phyloP scores from a whole-genome alignment of 2,888 invertebrate species.

The Keiferia lycopersicella region DNA sequence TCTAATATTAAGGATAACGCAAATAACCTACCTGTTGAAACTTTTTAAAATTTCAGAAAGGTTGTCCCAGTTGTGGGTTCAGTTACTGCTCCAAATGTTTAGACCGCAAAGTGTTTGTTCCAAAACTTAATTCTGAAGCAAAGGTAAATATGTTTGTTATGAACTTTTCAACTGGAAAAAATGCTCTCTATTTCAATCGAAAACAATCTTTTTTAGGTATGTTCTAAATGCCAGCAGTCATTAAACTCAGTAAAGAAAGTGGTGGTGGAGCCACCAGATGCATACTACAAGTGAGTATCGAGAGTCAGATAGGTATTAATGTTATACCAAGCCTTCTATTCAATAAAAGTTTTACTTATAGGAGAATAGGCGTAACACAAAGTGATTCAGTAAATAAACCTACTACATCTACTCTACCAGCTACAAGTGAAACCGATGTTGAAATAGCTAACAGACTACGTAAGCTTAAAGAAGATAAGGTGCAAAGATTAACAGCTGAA shows the following conservation, averaged over 20 bases:
- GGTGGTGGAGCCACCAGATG: slow-evolving; percentile 73
- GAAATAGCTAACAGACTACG: slow-evolving; percentile 85
- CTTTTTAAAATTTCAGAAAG: slow-evolving; percentile 81
- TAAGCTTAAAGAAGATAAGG: slow-evolving; percentile 82
- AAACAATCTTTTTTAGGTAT: slow-evolving; percentile 53
- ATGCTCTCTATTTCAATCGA: slow-evolving; percentile 26
- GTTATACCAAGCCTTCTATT: background rate
- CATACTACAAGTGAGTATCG: slow-evolving; percentile 79
- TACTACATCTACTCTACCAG: background rate
- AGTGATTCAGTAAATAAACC: slow-evolving; percentile 11
- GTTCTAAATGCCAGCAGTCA: slow-evolving; percentile 59
- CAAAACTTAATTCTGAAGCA: slow-evolving; percentile 82
- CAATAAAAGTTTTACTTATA: slow-evolving; percentile 7
- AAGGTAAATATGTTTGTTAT: slow-evolving; percentile 82
- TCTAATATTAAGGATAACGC: background rate
- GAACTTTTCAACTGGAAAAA: slow-evolving; percentile 43
- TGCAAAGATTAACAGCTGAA: slow-evolving; percentile 39
- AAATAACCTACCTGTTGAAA: slow-evolving; percentile 12
- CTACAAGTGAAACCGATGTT: slow-evolving; percentile 21
- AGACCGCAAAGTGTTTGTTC: slow-evolving; percentile 84
- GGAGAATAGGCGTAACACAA: slow-evolving; percentile 9
- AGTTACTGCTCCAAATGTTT: slow-evolving; percentile 92
- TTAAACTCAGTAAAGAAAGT: slow-evolving; percentile 38
- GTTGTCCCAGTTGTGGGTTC: slow-evolving; percentile 91
- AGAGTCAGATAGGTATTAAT: background rate